phyloP scores from a whole-genome alignment of 2,797 vertebrate genomes.

The Onychomys leucogaster region DNA sequence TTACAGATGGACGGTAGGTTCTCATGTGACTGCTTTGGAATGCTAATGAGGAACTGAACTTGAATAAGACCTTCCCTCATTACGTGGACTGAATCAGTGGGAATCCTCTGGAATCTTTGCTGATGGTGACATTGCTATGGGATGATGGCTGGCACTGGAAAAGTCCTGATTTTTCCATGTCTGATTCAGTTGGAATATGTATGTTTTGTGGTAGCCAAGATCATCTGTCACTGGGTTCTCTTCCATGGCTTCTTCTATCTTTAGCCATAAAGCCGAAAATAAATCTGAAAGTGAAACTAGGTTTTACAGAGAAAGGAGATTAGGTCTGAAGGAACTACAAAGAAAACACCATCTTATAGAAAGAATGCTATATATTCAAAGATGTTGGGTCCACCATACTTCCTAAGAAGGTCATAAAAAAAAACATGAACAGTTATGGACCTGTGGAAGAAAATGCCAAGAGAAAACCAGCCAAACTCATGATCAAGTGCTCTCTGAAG shows the following conservation, averaged over 20 bases:
- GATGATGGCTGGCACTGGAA: no score
- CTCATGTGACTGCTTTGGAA: neutral
- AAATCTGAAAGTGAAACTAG: neutral
- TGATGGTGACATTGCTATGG: neutral
- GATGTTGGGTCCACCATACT: neutral
- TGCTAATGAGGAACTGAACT: neutral
- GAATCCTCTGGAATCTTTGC: neutral
- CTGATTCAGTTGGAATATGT: neutral
- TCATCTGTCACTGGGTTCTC: neutral
- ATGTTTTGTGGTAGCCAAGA: neutral
- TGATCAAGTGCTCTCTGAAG: neutral
- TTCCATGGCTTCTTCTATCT: fast-evolving
- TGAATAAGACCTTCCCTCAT: neutral
- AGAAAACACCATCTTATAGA: neutral
- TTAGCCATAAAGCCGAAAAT: neutral
- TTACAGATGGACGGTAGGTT: neutral
- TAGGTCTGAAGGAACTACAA: neutral
- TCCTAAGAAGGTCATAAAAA: no score
- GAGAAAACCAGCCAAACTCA: neutral
- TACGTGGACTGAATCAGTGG: fast-evolving
- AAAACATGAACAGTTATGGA: neutral
- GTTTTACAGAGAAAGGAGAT: neutral
- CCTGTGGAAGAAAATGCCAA: neutral
- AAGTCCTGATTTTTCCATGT: neutral
- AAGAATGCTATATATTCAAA: neutral